A percentile compares a stretch with the other conserved stretches of the same genome.
These are phyloP conservation scores for Candidula unifasciata DNA, from an alignment of 2,888 invertebrate genomes.

Conservation along the genomic window DNA sequence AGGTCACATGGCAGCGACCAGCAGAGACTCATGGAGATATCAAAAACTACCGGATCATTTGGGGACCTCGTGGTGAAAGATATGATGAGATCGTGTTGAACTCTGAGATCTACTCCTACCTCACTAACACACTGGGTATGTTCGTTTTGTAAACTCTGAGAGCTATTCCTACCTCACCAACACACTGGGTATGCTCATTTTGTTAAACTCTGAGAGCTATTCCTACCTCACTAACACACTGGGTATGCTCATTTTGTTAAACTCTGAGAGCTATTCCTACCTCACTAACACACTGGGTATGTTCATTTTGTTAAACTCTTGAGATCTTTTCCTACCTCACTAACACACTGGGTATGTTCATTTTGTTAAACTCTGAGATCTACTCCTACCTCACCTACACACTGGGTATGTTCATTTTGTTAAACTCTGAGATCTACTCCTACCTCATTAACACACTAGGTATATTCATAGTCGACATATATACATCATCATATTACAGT, in stretches of 20 bases:
- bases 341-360: not conserved
- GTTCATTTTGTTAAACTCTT: too few species aligned
- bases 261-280: not conserved
- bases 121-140: slow-evolving; percentile 56
- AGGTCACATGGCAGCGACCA: slow-evolving; percentile 94
- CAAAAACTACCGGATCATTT: slow-evolving; percentile 68
- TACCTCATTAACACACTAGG: not conserved
- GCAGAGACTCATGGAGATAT: slow-evolving; percentile 91
- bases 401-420: slow-evolving; percentile 55
- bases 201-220: not conserved
- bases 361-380: slow-evolving; percentile 61
- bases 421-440: too few species aligned
- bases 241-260: too few species aligned
- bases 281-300: not conserved
- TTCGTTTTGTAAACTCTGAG: not conserved
- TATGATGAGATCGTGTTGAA: slow-evolving; percentile 65
- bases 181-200: not conserved
- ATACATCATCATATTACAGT: too few species aligned
- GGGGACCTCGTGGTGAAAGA: slow-evolving; percentile 69
- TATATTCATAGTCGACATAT: too few species aligned
- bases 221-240: not conserved
- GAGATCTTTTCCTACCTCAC: not conserved
- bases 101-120: slow-evolving; percentile 57
- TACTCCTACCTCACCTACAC: slow-evolving; percentile 56
- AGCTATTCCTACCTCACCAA: not conserved